Conservation (phyloP, 2,888 invertebrate species). For the Tipula confusa region DNA sequence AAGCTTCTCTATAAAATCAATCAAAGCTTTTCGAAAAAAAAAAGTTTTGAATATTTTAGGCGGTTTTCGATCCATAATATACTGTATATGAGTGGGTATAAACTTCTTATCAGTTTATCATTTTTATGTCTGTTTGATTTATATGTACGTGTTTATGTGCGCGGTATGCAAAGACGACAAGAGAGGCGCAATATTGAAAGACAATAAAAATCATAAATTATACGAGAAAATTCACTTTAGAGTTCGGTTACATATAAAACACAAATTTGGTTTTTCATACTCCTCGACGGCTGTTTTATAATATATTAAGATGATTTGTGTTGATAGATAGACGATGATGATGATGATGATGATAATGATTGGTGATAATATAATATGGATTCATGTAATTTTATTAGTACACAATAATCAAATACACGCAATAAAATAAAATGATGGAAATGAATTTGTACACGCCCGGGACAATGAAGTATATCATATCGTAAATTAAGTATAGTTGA, state of each 20-base stretch:
- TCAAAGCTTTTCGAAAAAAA: background rate
- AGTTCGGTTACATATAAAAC: background rate
- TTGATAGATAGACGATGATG: background rate
- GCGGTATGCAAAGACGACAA: background rate
- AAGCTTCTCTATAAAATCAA: slow-evolving; percentile 1
- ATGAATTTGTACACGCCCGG: background rate
- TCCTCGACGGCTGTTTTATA: background rate
- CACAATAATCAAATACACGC: background rate
- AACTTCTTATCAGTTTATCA: slow-evolving; percentile 12
- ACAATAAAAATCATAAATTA: slow-evolving; percentile 20
- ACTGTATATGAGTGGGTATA: background rate
- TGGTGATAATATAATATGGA: background rate
- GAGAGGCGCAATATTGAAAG: background rate
- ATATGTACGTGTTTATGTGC: background rate
- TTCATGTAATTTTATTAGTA: background rate
- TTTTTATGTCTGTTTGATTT: slow-evolving; percentile 12
- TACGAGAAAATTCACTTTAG: background rate
- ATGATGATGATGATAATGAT: background rate
- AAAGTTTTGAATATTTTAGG: slow-evolving; percentile 13
- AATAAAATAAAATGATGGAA: background rate
- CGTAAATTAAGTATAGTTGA: background rate
- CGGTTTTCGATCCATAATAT: background rate
- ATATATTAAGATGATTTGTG: background rate
- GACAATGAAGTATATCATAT: background rate
- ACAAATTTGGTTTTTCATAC: background rate